These are phyloP conservation scores for Saxicola maurus DNA, from an alignment of 2,797 vertebrate species.

Conservation along the genomic window DNA sequence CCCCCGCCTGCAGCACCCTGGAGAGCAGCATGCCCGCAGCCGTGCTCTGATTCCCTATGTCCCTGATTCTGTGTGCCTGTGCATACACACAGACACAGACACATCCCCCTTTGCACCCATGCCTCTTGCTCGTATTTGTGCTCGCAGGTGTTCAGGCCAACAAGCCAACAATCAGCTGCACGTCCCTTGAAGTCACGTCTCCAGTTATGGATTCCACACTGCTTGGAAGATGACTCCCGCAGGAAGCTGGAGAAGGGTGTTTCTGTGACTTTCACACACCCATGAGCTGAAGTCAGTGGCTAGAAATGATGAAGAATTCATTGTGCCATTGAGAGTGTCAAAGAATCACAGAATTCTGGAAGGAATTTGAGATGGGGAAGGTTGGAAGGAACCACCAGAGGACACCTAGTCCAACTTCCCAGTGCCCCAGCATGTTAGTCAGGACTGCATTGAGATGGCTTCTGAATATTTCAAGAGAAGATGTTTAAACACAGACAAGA, in stretches of 20 bases:
- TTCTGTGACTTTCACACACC: not conserved
- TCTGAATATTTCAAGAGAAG: not conserved
- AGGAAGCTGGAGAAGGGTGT: not conserved
- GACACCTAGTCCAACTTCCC: not conserved
- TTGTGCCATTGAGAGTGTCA: not conserved
- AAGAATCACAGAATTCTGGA: not conserved
- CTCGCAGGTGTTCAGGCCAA: not conserved
- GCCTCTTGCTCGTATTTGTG: rapidly evolving
- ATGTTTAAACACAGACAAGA: not conserved
- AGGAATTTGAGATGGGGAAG: not conserved
- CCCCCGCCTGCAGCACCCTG: constrained; percentile 31
- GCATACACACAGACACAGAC: not conserved
- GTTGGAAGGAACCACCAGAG: not conserved
- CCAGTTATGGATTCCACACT: rapidly evolving
- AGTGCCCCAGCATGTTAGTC: not conserved
- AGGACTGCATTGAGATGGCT: not conserved
- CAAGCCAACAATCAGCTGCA: not conserved
- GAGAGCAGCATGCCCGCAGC: not conserved
- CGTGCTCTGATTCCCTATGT: rapidly evolving
- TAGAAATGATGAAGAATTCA: not conserved
- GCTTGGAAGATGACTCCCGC: not conserved
- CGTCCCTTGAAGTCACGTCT: not conserved
- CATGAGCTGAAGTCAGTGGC: not conserved
- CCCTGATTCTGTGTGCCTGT: not conserved
- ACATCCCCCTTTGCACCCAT: not conserved